Conservation (phyloP, 2,113 vertebrate genomes). For the Paralichthys olivaceus region DNA sequence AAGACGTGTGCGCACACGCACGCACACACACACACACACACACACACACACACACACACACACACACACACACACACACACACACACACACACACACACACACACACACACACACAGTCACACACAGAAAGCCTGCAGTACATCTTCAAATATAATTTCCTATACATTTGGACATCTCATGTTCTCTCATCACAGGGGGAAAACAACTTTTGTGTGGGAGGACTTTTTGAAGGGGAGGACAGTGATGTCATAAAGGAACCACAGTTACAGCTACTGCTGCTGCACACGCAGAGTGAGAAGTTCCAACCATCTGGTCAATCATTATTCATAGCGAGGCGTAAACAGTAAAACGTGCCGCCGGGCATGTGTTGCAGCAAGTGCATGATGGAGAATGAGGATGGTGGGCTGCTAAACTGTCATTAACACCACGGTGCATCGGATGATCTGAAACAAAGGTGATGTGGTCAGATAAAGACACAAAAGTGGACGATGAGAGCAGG, state of each 20-base stretch:
- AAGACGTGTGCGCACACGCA: conserved; percentile 16
- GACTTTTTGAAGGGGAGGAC: conserved; percentile 33
- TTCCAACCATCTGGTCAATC: conserved; percentile 72
- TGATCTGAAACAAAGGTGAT: conserved; percentile 4
- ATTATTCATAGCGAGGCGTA: conserved; percentile 64
- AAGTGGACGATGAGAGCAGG: neutral
- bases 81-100: conserved; percentile 26
- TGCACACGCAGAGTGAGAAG: conserved; percentile 66
- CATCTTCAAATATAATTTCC: conserved; percentile 36
- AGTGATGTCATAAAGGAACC: conserved; percentile 48
- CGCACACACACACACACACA: conserved; percentile 27
- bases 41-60: conserved; percentile 27
- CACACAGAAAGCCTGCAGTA: neutral
- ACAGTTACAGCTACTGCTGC: conserved; percentile 27
- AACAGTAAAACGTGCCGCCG: conserved; percentile 60
- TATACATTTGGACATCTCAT: conserved; percentile 36
- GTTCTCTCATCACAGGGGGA: conserved; percentile 6
- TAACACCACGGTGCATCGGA: neutral
- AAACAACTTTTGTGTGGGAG: conserved; percentile 31
- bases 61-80: conserved; percentile 16
- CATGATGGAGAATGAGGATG: conserved; percentile 16
- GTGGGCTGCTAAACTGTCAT: conserved; percentile 22
- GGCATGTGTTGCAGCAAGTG: conserved; percentile 54
- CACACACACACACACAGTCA: conserved; percentile 25
- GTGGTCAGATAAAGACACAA: neutral